Base-by-base conservation (phyloP, 2,888 invertebrate genomes). In the Polyploca ridens region DNA sequence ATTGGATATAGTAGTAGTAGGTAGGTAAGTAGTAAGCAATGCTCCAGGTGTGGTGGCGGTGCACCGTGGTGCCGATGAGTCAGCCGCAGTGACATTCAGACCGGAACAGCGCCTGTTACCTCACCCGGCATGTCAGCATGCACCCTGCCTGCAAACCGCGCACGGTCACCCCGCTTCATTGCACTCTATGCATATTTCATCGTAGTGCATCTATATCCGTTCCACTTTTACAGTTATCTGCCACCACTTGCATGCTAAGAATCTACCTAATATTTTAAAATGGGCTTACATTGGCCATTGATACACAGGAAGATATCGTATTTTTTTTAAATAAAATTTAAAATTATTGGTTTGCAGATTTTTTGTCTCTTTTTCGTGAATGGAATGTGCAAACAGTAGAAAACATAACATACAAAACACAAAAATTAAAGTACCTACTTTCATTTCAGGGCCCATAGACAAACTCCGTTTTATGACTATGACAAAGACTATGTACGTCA, bases 121-220 rank as follows among this genome's bases (percentile, higher is more conserved):
- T 64, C 76, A 76, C 65, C 60, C 64, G 54, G 54, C 54, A 19
- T 66, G 63, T 65, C 63, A 64, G 65, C 67, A 66, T 62, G 70
- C 73, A 72, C 66, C 76, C 71, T 19, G 54, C 54, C 1, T 14
- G 10, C 54, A 3, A 54, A 70, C 73, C 69, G 72, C 67, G 71
- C 81, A 74, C 83, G 85, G 87, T 85, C 89, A 86, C 83, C 83
- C 81, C 87, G 87, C 89, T 81, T 76, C 83, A 86, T 76, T 85
- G 87, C 87, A 85, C 77, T 67, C 72, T 67, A 75, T 78, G 76
- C 83, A 82, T 84, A 85, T 82, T 76, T 77, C 73, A 81, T 81
- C 75, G 83, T 46, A 83, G 72, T 76, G 84, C 83, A 82, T 78
- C 84, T 79, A 90, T 89, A 90, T 92, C 91, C 92, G 93, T 90